A percentile compares a stretch with the other conserved stretches of the same genome.
Conservation (phyloP, 2,797 vertebrate genomes). For the Anguilla pacifica region DNA sequence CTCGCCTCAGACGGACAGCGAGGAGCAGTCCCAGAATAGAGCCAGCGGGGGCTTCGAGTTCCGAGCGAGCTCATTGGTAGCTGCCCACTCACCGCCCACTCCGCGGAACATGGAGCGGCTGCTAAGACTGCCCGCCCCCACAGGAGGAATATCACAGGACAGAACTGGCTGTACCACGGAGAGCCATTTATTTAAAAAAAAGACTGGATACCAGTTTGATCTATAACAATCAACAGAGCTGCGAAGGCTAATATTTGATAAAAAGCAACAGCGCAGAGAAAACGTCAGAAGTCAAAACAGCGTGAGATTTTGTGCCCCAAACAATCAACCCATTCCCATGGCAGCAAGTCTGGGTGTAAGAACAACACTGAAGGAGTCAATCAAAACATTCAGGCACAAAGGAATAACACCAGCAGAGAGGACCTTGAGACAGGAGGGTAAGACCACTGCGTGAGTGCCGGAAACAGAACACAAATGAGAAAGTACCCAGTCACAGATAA, state of each 20-base stretch:
- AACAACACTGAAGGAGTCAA: not conserved
- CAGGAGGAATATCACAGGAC: slow-evolving; percentile 11
- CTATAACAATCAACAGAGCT: not conserved
- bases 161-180: not conserved
- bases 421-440: not conserved
- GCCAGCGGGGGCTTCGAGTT: slow-evolving; percentile 19
- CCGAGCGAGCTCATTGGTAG: slow-evolving; percentile 12
- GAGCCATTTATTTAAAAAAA: slow-evolving; percentile 1
- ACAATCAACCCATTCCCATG: not conserved
- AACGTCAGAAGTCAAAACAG: not conserved
- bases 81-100: slow-evolving; percentile 18
- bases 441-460: not conserved
- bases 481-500: not conserved
- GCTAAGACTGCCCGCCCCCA: slow-evolving; percentile 2
- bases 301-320: not conserved
- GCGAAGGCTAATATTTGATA: not conserved
- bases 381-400: not conserved
- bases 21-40: slow-evolving; percentile 21
- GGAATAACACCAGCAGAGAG: not conserved
- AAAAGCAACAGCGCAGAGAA: not conserved
- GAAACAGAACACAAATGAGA: not conserved
- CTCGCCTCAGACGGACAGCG: not conserved
- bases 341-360: not conserved
- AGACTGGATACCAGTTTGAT: not conserved
- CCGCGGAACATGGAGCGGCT: not conserved